These are phyloP conservation scores for Epicauta chinensis DNA, from an alignment of 1,140 invertebrate species.

Conservation along the genomic window DNA sequence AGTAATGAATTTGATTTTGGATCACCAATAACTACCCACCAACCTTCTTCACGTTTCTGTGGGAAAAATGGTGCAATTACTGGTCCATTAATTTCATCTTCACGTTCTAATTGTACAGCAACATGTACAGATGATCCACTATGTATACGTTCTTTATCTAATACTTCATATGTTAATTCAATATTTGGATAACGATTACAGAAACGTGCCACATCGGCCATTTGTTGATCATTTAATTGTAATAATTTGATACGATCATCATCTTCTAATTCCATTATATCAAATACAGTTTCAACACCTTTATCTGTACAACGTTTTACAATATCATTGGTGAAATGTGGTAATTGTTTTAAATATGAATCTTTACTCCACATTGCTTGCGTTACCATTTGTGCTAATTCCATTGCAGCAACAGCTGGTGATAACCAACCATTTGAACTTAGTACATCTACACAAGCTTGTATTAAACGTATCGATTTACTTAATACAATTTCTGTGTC, in stretches of 20 bases:
- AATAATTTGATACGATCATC: constrained; percentile 82
- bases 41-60: constrained; percentile 97
- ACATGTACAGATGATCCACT: constrained; percentile 81
- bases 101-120: constrained; percentile 87
- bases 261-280: constrained; percentile 98
- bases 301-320: constrained; percentile 89
- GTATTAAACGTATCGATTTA: constrained; percentile 86
- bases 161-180: constrained; percentile 89
- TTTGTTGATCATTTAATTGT: constrained; percentile 77
- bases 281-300: constrained; percentile 93
- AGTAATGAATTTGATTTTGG: constrained; percentile 89
- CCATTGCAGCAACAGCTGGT: constrained; percentile 98
- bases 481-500: constrained; percentile 90
- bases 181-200: constrained; percentile 99
- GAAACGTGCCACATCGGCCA: constrained; percentile 96
- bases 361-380: constrained; percentile 99
- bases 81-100: constrained; percentile 93
- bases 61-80: constrained; percentile 98
- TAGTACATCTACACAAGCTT: constrained; percentile 98
- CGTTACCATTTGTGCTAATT: constrained; percentile 98
- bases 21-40: constrained; percentile 99
- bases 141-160: constrained; percentile 71
- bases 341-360: constrained; percentile 94
- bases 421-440: constrained; percentile 97
- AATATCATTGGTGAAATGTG: constrained; percentile 88